A percentile compares a stretch with the other conserved stretches of the same genome.
Conservation (phyloP, 2,888 invertebrate genomes). For the Amiota minor region DNA sequence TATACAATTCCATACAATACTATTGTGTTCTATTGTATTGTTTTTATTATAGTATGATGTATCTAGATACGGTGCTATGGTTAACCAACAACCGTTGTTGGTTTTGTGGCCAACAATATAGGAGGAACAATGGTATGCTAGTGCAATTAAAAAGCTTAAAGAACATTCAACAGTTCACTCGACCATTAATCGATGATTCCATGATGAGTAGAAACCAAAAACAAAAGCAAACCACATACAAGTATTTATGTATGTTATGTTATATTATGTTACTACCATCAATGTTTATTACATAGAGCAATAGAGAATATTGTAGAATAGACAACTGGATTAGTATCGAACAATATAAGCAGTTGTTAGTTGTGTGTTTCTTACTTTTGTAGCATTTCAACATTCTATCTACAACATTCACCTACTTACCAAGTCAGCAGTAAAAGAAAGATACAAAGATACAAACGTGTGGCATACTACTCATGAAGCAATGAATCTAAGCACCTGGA, state of each 20-base stretch:
- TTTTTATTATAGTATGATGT: neutral
- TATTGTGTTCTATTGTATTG: neutral
- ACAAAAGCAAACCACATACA: neutral
- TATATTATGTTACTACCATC: no score
- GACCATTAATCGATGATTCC: neutral
- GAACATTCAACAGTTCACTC: no score
- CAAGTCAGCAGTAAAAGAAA: neutral
- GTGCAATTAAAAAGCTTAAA: no score
- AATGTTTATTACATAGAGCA: neutral
- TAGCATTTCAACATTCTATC: neutral
- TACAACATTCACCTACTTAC: constrained; percentile 15
- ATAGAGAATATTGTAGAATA: no score
- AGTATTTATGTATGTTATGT: no score
- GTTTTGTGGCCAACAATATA: constrained; percentile 3
- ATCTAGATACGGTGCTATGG: constrained; percentile 2
- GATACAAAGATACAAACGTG: neutral
- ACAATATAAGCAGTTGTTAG: no score
- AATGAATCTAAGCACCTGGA: constrained; percentile 1
- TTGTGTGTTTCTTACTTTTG: neutral
- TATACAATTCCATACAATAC: neutral
- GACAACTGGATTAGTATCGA: no score
- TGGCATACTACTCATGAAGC: neutral
- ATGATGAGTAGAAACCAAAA: neutral
- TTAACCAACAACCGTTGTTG: neutral
- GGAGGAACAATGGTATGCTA: neutral